These are phyloP conservation scores for Erebia palarica DNA, from an alignment of 2,888 invertebrate genomes.

Conservation along the genomic window DNA sequence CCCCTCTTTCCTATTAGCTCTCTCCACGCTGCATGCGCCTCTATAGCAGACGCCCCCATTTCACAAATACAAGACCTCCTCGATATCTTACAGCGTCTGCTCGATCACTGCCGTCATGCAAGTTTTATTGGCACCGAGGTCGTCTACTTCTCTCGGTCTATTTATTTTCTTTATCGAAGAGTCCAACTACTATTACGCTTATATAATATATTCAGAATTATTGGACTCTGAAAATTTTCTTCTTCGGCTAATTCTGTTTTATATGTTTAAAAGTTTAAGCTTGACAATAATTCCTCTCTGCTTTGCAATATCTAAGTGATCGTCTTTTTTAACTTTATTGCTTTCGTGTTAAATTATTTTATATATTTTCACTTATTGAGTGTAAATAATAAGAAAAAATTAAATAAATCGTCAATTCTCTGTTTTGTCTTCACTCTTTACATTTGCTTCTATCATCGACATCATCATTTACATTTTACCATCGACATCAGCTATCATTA, in stretches of 20 bases:
- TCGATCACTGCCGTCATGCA: too few relatives aligned
- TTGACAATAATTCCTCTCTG: not conserved
- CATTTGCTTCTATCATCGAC: too few relatives aligned
- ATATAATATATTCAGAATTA: not conserved
- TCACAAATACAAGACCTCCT: too few relatives aligned
- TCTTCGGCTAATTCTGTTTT: not conserved
- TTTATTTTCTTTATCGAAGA: not conserved
- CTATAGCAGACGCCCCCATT: too few relatives aligned
- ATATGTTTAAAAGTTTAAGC: too few relatives aligned
- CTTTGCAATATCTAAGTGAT: not conserved
- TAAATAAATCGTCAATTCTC: not conserved
- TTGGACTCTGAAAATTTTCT: not conserved
- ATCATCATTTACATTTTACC: too few relatives aligned
- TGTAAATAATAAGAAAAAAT: not conserved
- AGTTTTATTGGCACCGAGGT: too few relatives aligned
- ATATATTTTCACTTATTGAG: not conserved
- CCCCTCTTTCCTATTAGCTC: too few relatives aligned
- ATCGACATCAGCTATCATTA: not conserved
- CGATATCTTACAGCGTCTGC: too few relatives aligned
- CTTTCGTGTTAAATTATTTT: not conserved
- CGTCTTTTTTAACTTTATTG: not conserved
- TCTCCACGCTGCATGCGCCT: too few relatives aligned
- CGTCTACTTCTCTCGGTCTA: not conserved
- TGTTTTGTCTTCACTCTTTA: not conserved
- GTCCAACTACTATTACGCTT: slow-evolving; percentile 6